Base-by-base conservation (phyloP, 1,140 invertebrate genomes). In the Ostrea edulis region DNA sequence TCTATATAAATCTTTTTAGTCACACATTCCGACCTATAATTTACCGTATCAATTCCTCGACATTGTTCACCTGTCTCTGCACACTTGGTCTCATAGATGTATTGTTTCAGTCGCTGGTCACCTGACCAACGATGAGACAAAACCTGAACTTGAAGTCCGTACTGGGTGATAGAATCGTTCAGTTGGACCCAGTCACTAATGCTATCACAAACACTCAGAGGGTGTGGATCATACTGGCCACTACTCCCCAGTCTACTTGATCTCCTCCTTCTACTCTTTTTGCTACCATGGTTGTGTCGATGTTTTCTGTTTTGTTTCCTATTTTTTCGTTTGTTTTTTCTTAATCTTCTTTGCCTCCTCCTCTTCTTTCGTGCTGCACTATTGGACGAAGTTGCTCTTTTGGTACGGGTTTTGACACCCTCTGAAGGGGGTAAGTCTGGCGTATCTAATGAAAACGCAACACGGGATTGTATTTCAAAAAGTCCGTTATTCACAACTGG, bases 1-100 rank as follows among this genome's bases (percentile, higher is more conserved):
- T 88, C 85, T 1, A 85, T 77, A 44, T 83, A 88, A 12, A 88
- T 85, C 54, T 88, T 88, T 86, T 88, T 88, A 2, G 87, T 88
- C 5, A 86, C 77, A 54, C 88, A 89, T 71, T 89, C 88, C 0
- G 88, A 89, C 84, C 84, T 71, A 65, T 84, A 89, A 51, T 89
- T 81, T 25, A 25, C 71, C 29, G 54, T 84, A 35, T 89, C 88
- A 29, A 86, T 89, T 20, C 88, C 85, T 58, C 82, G 71, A 22
- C 85, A 89, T 2, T 85, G 51, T 53, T 52, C 25, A 12, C 85
- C 62, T 44, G 82, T 81, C 53, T 84, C 82, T 3, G 84, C 58
- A 84, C 88, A 89, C 54, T 81, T 68, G 2, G 88, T 89, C 77
- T 89, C 88, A 51, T 89, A 89, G 17, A 89, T 84, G 51, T 54